Base-by-base conservation (phyloP, 2,797 vertebrate species). In the Gallinago nigripennis region DNA sequence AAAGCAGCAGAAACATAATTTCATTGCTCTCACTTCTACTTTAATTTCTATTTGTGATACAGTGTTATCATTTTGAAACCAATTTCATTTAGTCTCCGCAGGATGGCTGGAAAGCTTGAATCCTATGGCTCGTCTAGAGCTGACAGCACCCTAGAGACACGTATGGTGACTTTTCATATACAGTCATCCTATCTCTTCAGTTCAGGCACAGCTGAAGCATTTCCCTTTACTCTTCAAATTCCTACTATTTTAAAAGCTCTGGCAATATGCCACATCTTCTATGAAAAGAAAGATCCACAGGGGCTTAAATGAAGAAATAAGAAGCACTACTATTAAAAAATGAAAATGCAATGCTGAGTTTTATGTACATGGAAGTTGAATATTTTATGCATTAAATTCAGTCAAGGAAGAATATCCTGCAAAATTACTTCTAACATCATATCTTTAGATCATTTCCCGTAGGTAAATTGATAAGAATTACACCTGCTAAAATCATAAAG, bases 161-260 rank as follows among this genome's bases (percentile, higher is more conserved):
- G 2, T 83, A 18, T 9, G 24, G 51, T 48, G 63, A 81, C 61
- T 89, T 91, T 81, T 81, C n/a, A 12, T 65, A 23, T 39, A 41
- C 45, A 61, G 18, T 78, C 61, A 83, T 89, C 61, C 84, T 95
- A 84, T 95, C 86, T 91, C 50, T 88, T 90, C 82, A 41, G 57
- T 83, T 94, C 91, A 92, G 91, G 63, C 87, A 77, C 51, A 91
- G 80, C 77, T 91, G 82, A 94, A 91, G 28, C 43, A 63, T 83
- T 94, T 95, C 51, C 41, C 25, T 86, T 86, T 63, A 64, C 43
- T 92, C 69, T 70, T 91, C 50, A 83, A 65, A 92, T 81, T 92
- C 73, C 16, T 57, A 37, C 35, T 91, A 78, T 90, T 93, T 94
- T 71, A 89, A 93, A 95, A 93, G 53, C 54, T 64, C 41, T 94